Percentiles rank a stretch among this genome's conserved stretches.
phyloP scores from a whole-genome alignment of 2,113 vertebrate species.

The Osmerus mordax region DNA sequence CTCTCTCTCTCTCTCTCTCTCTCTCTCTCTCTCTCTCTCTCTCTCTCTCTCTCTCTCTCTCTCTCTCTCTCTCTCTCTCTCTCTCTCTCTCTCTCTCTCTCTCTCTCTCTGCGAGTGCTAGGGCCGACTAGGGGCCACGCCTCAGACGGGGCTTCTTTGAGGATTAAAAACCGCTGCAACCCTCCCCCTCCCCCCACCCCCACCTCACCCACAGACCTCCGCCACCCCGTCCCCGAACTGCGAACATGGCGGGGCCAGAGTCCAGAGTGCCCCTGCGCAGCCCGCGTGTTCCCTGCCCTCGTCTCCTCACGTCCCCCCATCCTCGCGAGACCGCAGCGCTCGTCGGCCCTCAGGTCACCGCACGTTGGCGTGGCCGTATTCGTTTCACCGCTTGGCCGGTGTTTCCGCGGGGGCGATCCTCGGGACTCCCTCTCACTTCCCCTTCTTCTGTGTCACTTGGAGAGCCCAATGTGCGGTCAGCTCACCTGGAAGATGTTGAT shows the following conservation, averaged over 20 bases:
- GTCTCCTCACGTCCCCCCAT: slow-evolving; percentile 23
- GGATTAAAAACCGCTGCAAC: slow-evolving; percentile 35
- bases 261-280: slow-evolving; percentile 5
- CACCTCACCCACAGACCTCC: not conserved
- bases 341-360: slow-evolving; percentile 45
- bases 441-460: not conserved
- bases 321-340: slow-evolving; percentile 42
- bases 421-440: not conserved
- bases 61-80: too few species aligned
- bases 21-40: too few species aligned
- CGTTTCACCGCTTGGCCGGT: slow-evolving; percentile 18
- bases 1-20: too few species aligned
- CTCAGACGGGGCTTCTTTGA: slow-evolving; percentile 41
- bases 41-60: not conserved
- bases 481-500: too few species aligned
- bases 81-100: not conserved
- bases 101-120: not conserved
- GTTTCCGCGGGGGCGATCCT: slow-evolving; percentile 24
- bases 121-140: slow-evolving; percentile 9
- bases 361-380: slow-evolving; percentile 43
- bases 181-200: not conserved
- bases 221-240: not conserved
- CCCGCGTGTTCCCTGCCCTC: slow-evolving; percentile 19
- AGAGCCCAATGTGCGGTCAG: too few species aligned
- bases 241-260: slow-evolving; percentile 16